Percentiles rank a stretch among this genome's conserved stretches.
Evolutionary conservation across 2,113 vertebrate genomes (phyloP).

Genomic region (Saiga tatarica): DNA sequence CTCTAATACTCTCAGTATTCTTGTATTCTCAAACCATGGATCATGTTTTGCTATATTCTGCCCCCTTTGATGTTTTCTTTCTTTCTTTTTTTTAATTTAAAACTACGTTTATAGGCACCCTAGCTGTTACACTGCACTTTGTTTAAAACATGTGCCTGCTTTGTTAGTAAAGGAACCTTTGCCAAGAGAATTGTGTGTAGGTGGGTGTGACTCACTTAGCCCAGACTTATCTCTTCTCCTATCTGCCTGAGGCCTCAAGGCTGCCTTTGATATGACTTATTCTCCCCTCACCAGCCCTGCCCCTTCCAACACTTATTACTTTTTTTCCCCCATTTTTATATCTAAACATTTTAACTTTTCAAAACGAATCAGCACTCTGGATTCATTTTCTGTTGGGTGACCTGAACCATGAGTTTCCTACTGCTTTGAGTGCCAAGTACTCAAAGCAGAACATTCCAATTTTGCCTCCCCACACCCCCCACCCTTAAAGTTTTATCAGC

Average conservation of each 20-base stretch:
- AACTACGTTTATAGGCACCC: not conserved
- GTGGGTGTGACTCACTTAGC: slow-evolving; percentile 57
- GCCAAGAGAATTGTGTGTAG: slow-evolving; percentile 60
- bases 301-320: not conserved
- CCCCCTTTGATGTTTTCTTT: not conserved
- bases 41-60: not conserved
- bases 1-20: not conserved
- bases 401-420: not conserved
- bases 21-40: not conserved
- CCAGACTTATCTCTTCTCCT: slow-evolving; percentile 42
- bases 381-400: not conserved
- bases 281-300: not conserved
- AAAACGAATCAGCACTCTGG: not conserved
- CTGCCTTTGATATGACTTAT: slow-evolving; percentile 44
- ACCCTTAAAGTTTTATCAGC: not conserved
- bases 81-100: not conserved
- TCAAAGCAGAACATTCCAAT: not conserved
- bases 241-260: slow-evolving; percentile 23
- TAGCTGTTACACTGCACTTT: not conserved
- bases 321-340: not conserved
- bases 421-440: not conserved
- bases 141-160: not conserved
- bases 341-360: slow-evolving; percentile 45
- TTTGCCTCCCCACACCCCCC: not conserved
- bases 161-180: slow-evolving; percentile 41